A percentile compares a stretch with the other conserved stretches of the same genome.
These are phyloP conservation scores for Camponotus fellah DNA, from an alignment of 2,888 invertebrate species.

Conservation along the genomic window DNA sequence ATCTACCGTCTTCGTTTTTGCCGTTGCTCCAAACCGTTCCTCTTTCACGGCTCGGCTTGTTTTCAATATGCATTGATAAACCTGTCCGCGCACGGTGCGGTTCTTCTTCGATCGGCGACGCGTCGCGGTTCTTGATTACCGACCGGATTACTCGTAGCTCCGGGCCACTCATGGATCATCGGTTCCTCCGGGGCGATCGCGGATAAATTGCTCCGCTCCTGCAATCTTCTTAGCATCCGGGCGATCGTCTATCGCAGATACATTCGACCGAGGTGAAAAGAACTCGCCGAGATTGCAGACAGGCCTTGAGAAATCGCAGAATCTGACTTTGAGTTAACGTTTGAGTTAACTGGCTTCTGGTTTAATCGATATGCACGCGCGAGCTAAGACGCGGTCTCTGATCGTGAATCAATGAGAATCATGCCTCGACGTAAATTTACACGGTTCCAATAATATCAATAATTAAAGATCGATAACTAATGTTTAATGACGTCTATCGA, in stretches of 20 bases:
- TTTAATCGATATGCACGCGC: conserved; percentile 47
- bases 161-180: conserved; percentile 74
- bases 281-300: conserved; percentile 47
- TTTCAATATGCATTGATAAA: conserved; percentile 83
- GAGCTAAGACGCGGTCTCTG: neutral
- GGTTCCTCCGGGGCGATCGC: conserved; percentile 66
- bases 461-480: conserved; percentile 43
- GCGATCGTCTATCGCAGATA: conserved; percentile 69
- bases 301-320: conserved; percentile 52
- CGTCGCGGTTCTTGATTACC: conserved; percentile 73
- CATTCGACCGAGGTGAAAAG: conserved; percentile 63
- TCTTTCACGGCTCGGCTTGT: conserved; percentile 80
- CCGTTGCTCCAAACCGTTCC: conserved; percentile 65
- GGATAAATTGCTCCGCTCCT: conserved; percentile 73
- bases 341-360: conserved; percentile 46
- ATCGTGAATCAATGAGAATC: conserved; percentile 28
- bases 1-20: conserved; percentile 64
- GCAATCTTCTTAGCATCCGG: conserved; percentile 72
- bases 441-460: conserved; percentile 30
- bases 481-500: conserved; percentile 13
- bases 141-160: conserved; percentile 73
- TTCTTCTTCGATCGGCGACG: conserved; percentile 57
- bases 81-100: conserved; percentile 69
- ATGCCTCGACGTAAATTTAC: conserved; percentile 11
- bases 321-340: conserved; percentile 54